Conservation (phyloP, 1,140 invertebrate genomes). For the Solen grandis region DNA sequence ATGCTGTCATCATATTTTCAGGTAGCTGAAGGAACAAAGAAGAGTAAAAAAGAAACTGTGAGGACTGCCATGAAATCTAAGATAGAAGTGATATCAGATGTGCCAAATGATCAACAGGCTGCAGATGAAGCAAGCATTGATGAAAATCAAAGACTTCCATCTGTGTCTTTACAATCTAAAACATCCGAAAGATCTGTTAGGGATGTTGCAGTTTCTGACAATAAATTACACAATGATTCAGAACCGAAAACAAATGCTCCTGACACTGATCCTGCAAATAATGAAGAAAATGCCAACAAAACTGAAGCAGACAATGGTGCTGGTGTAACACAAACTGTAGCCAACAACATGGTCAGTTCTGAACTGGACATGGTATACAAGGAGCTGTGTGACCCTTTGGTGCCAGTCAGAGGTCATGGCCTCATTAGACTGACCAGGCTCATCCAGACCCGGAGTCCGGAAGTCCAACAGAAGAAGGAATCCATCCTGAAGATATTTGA, state of each 20-base stretch:
- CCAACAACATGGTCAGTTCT: not conserved
- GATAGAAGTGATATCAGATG: constrained; percentile 6
- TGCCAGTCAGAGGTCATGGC: constrained; percentile 91
- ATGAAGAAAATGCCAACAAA: no score
- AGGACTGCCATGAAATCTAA: not conserved
- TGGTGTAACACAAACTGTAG: not conserved
- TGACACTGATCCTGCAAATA: no score
- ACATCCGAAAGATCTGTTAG: no score
- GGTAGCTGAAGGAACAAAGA: constrained; percentile 10
- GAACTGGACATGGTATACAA: constrained; percentile 81
- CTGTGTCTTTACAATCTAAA: not conserved
- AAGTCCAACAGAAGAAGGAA: constrained; percentile 85
- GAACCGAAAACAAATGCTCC: no score
- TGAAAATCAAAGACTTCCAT: not conserved
- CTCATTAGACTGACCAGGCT: constrained; percentile 88
- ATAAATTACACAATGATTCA: no score
- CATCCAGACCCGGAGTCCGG: constrained; percentile 85
- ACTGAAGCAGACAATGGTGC: not conserved
- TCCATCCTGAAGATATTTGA: constrained; percentile 85
- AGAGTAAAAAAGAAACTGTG: not conserved
- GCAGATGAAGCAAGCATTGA: not conserved
- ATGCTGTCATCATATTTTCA: no score
- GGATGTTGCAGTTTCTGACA: no score
- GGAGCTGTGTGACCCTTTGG: constrained; percentile 86
- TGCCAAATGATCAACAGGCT: not conserved